These are phyloP conservation scores for Lytechinus pictus DNA, from an alignment of 35 echinoderm and acorn worm species.

Conservation along the genomic window DNA sequence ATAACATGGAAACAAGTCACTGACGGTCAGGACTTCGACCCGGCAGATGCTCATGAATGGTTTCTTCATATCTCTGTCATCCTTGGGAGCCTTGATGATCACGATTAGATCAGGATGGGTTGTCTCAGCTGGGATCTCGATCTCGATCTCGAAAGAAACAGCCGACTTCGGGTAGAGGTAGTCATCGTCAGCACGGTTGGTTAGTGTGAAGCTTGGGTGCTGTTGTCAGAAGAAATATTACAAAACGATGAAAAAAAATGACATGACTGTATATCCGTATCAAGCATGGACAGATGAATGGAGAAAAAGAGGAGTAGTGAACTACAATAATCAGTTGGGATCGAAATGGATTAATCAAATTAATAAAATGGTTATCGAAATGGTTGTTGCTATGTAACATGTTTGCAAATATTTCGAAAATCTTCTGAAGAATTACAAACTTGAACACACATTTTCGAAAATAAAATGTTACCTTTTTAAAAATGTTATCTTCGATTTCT, in stretches of 20 bases:
- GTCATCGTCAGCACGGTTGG: constrained; percentile 56
- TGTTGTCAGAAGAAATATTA: background rate
- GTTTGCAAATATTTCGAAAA: too few species aligned
- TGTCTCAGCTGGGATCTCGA: constrained; percentile 74
- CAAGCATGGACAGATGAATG: too few species aligned
- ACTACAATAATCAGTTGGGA: too few species aligned
- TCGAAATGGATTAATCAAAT: too few species aligned
- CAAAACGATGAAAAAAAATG: background rate
- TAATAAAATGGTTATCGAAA: too few species aligned
- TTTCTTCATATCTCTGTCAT: constrained; percentile 2
- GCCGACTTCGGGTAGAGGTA: constrained; percentile 76
- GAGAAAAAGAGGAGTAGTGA: too few species aligned
- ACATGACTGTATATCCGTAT: too few species aligned
- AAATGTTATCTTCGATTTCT: too few species aligned
- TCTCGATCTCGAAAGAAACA: constrained; percentile 67
- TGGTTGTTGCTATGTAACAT: too few species aligned
- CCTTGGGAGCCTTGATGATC: constrained; percentile 66
- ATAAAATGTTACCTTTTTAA: too few species aligned
- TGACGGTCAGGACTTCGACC: constrained; percentile 60
- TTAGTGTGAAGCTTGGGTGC: constrained; percentile 62
- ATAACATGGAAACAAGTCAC: constrained; percentile 71
- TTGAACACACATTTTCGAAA: too few species aligned
- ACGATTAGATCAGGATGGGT: constrained; percentile 72
- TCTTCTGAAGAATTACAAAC: too few species aligned
- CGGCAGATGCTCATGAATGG: constrained; percentile 81